Evolutionary conservation across 2,113 vertebrate species (phyloP).

Genomic region (Tor tambroides): DNA sequence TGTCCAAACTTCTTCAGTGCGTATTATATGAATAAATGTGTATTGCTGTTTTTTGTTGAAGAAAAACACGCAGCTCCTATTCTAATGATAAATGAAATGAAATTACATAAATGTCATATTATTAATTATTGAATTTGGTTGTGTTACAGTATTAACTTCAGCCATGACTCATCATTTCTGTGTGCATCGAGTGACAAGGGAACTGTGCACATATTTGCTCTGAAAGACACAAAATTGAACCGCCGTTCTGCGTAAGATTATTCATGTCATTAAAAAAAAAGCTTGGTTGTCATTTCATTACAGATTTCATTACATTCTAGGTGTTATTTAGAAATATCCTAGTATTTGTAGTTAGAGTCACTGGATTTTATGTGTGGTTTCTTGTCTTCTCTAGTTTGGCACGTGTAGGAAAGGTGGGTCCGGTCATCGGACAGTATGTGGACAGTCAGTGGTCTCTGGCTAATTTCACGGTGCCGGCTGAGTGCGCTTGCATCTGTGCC

Average conservation of each 20-base stretch:
- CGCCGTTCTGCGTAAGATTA: conserved; percentile 86
- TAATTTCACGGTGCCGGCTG: conserved; percentile 90
- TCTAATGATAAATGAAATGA: background rate
- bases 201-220: conserved; percentile 91
- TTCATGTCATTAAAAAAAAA: background rate
- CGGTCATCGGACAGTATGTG: conserved; percentile 92
- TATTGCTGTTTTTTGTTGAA: background rate
- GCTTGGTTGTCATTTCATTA: background rate
- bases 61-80: background rate
- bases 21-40: background rate
- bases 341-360: background rate
- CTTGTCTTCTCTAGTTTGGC: conserved; percentile 77
- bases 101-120: no score
- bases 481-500: conserved; percentile 91
- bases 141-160: conserved; percentile 87
- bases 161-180: conserved; percentile 91
- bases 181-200: conserved; percentile 94
- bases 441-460: conserved; percentile 94
- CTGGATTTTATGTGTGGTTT: background rate
- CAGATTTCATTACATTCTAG: background rate
- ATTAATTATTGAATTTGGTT: background rate
- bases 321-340: background rate
- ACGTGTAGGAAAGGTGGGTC: conserved; percentile 89
- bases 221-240: conserved; percentile 92
- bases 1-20: background rate